Evolutionary conservation across 2,797 vertebrate genomes (phyloP).

Genomic region (Xerus rutilus): DNA sequence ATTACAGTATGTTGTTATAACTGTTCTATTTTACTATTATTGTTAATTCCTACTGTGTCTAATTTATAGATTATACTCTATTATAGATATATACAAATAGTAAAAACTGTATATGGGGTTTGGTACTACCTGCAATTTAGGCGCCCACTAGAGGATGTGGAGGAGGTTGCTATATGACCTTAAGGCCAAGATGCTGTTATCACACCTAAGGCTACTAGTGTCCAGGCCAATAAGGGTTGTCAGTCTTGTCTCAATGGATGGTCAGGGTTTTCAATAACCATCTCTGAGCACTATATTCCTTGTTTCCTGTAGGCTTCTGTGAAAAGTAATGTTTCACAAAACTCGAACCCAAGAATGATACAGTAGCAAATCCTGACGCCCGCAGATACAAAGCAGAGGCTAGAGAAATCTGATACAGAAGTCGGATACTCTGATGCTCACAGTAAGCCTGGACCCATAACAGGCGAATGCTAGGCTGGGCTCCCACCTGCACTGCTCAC

Average conservation of each 20-base stretch:
- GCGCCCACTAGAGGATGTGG: background rate
- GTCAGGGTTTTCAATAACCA: background rate
- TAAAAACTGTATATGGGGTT: no score
- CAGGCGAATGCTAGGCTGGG: background rate
- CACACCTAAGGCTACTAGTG: background rate
- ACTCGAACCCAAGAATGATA: background rate
- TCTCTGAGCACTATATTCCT: background rate
- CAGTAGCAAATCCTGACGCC: background rate
- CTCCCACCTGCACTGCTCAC: background rate
- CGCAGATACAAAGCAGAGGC: no score
- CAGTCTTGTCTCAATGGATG: fast-evolving
- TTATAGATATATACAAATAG: no score
- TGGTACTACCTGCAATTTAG: background rate
- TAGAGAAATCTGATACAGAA: no score
- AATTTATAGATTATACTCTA: background rate
- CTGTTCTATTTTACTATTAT: background rate
- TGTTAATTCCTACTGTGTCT: background rate
- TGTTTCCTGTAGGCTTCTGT: background rate
- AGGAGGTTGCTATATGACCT: background rate
- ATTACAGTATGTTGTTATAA: no score
- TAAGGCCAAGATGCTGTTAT: no score
- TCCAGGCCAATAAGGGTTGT: no score
- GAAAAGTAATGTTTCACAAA: background rate
- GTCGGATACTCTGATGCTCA: no score
- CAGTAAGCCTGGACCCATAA: background rate